Evolutionary conservation across 2,113 vertebrate species (phyloP), one percentile per base, ranked within the genome.

Genomic region (Athene noctua): DNA sequence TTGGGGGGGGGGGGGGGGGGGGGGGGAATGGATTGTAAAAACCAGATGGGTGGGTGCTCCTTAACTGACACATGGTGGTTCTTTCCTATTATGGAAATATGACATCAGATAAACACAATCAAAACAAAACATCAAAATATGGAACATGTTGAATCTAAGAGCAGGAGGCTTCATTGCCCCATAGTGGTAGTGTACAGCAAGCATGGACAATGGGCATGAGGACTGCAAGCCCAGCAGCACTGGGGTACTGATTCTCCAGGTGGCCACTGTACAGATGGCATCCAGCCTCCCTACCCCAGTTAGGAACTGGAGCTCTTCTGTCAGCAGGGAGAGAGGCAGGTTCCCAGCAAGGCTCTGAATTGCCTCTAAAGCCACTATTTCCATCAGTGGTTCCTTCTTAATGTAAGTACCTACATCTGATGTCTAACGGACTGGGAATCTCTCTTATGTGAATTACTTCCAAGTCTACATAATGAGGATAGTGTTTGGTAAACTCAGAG

Each of bases 191-290:
- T 1, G 54, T 36, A 27, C 52, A 49, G 91, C 32, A 38, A 47
- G 42, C 8, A 21, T 0, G 0, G 20, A 26, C 16, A 52, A 23
- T 0, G 1, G 20, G 29, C 16, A 52, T 9, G 29, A 38, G 72
- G 15, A 51, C 13, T 10, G 34, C 42, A 81, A 88, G 42, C 34
- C 32, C n/a, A 52, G 25, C 1, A 4, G 61, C 3, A 0, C 3
- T 32, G 38, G 47, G 54, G 11, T 27, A 47, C 2, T 9, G 12
- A 54, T 57, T 72, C 18, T 77, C 38, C 72, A 91, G 47, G 34
- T 51, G 32, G 36, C 20, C 25, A 13, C 49, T 62, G 29, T 19
- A n/a, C 0, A 1, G 36, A 67, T 34, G 44, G 57, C 27, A 38
- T 30, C 36, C 40, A 66, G n/a, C 14, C 18, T 34, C 49, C 44